Evolutionary conservation across 2,888 invertebrate species (phyloP), one percentile per base, ranked within the genome.

Genomic region (Coenonympha arcania): DNA sequence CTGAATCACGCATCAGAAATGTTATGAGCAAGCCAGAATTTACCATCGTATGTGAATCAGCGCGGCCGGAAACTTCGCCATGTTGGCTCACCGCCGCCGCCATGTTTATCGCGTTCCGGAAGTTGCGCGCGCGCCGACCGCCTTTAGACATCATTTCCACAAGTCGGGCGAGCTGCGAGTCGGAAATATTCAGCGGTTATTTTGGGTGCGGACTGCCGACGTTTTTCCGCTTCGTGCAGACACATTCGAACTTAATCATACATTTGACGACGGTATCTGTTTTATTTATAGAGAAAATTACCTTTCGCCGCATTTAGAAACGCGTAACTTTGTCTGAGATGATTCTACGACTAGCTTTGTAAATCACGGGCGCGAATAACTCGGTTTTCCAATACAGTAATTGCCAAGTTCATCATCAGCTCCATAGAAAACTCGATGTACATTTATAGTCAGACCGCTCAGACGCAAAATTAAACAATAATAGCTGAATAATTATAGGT

Each of bases 41-140:
- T 71, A 71, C 69, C 71, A 73, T 74, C 71, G 71, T 64, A 72
- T 75, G 80, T 85, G 85, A 86, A 78, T 86, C 85, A 85, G 77
- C 82, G 66, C 73, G 73, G 71, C 82, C 85, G 85, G 85, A 85
- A 83, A 76, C 82, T 69, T 66, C 79, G 84, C 83, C 84, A 85
- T 85, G 79, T 84, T 84, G 83, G 81, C 79, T 77, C 76, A 73
- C 69, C 72, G 77, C 66, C 64, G 70, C 66, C 64, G 70, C 70
- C 84, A 85, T 85, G 82, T 86, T 85, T 85, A 85, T 75, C 71
- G 70, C 66, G 70, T 78, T 76, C 83, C 84, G 86, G 86, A 86
- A 86, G 83, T 83, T 78, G 84, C 81, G 85, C 79, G 83, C 82
- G 76, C 80, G 83, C 82, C 80, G 76, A 67, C 69, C 76, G 79